Evolutionary conservation across 2,888 invertebrate species (phyloP).

Genomic region (Boloria euphrosyne): DNA sequence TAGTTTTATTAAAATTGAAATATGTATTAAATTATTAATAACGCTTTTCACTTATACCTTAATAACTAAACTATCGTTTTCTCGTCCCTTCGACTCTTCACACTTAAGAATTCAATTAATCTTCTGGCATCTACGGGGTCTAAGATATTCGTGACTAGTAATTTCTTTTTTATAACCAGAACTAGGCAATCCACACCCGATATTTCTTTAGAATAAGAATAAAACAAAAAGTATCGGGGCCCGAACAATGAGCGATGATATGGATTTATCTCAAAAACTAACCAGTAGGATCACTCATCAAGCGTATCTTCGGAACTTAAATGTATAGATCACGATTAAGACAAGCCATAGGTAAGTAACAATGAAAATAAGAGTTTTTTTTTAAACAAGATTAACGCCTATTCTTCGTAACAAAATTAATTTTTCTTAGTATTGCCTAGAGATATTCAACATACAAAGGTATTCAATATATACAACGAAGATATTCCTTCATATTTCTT

Average conservation of each 20-base stretch:
- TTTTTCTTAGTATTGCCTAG: slow-evolving; percentile 63
- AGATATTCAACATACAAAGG: slow-evolving; percentile 77
- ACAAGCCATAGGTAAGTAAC: slow-evolving; percentile 49
- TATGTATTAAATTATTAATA: no score
- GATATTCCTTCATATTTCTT: slow-evolving; percentile 74
- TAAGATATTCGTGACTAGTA: slow-evolving; percentile 71
- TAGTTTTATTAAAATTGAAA: no score
- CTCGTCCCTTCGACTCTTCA: slow-evolving; percentile 61
- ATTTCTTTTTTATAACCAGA: slow-evolving; percentile 72
- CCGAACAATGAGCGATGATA: slow-evolving; percentile 64
- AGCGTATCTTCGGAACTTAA: slow-evolving; percentile 29
- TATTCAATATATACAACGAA: slow-evolving; percentile 69
- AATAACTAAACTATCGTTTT: slow-evolving; percentile 50
- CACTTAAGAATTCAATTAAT: slow-evolving; percentile 81
- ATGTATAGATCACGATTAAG: slow-evolving; percentile 42
- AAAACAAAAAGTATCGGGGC: slow-evolving; percentile 54
- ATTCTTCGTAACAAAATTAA: slow-evolving; percentile 74
- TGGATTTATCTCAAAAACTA: slow-evolving; percentile 50
- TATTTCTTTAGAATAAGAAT: slow-evolving; percentile 47
- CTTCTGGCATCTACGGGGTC: slow-evolving; percentile 63
- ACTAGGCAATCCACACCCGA: slow-evolving; percentile 45
- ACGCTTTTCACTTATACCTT: slow-evolving; percentile 40
- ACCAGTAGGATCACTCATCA: slow-evolving; percentile 41
- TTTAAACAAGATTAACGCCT: slow-evolving; percentile 62
- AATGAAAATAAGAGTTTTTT: background rate